Conservation (phyloP, 2,797 vertebrate species). For the Pangasius mekongensis region DNA sequence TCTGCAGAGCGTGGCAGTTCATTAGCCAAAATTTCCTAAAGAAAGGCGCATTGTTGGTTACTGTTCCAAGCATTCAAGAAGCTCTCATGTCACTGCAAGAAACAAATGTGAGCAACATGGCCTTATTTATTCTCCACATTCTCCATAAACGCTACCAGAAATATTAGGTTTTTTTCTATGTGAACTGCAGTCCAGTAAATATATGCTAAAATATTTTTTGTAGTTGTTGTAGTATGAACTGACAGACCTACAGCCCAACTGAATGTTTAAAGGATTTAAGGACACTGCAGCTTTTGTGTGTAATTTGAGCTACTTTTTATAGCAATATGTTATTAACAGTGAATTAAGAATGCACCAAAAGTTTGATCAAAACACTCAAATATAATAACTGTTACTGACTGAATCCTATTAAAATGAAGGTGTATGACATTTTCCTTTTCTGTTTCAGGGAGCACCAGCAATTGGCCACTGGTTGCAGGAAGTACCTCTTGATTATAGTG, state of each 20-base stretch:
- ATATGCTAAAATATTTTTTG: neutral
- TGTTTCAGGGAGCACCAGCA: constrained; percentile 73
- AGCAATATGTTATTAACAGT: no score
- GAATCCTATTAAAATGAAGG: neutral
- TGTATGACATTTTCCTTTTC: constrained; percentile 11
- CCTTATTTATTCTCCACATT: neutral
- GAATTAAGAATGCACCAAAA: neutral
- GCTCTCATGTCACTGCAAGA: constrained; percentile 82
- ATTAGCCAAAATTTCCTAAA: constrained; percentile 81
- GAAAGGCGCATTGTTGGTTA: constrained; percentile 83
- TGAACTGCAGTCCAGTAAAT: neutral
- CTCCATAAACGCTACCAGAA: neutral
- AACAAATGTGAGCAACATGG: constrained; percentile 55
- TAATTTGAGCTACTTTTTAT: neutral
- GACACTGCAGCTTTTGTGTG: neutral
- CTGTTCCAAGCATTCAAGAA: constrained; percentile 85
- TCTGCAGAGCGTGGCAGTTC: constrained; percentile 83
- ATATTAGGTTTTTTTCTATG: neutral
- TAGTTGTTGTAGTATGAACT: neutral
- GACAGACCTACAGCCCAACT: neutral
- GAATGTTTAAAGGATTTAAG: neutral
- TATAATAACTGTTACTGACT: neutral
- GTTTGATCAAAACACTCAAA: neutral
- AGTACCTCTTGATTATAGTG: constrained; percentile 77
- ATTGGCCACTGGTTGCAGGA: constrained; percentile 84